Evolutionary conservation across 1,140 invertebrate species (phyloP).

Genomic region (Leptestheria dahalacensis): DNA sequence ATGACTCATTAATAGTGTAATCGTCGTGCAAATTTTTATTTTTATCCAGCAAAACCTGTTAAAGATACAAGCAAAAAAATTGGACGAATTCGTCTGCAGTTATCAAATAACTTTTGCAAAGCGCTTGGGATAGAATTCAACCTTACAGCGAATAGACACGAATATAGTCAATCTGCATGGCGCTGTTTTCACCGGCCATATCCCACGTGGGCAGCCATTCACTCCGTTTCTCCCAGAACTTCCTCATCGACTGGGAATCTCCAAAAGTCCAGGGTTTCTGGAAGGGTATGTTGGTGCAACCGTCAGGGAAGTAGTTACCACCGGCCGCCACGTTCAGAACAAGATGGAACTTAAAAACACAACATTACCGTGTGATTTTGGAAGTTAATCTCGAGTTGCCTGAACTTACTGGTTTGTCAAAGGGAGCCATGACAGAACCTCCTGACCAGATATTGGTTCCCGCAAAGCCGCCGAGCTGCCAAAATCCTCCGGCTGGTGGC

Average conservation of each 20-base stretch:
- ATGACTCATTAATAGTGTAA: too few species aligned
- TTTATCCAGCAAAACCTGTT: too few species aligned
- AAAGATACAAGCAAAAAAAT: too few species aligned
- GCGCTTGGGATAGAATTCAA: too few species aligned
- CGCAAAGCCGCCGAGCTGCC: slow-evolving; percentile 25
- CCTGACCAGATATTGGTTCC: slow-evolving; percentile 25
- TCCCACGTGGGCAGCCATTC: slow-evolving; percentile 15
- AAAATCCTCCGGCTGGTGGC: slow-evolving; percentile 24
- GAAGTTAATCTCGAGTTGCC: background rate
- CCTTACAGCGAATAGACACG: slow-evolving; percentile 16
- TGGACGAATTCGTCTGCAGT: too few species aligned
- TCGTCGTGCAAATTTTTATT: too few species aligned
- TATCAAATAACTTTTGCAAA: too few species aligned
- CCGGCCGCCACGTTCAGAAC: slow-evolving; percentile 24
- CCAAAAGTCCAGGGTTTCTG: slow-evolving; percentile 15
- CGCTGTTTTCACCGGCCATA: slow-evolving; percentile 3
- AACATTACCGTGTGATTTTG: background rate
- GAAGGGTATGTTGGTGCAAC: slow-evolving; percentile 16
- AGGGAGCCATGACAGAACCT: slow-evolving; percentile 35
- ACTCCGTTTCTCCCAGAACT: slow-evolving; percentile 11
- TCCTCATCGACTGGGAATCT: slow-evolving; percentile 3
- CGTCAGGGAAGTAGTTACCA: slow-evolving; percentile 22
- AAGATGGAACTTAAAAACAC: slow-evolving; percentile 19
- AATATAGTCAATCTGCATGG: slow-evolving; percentile 17
- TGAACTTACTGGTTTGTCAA: slow-evolving; percentile 35